A percentile compares a stretch with the other conserved stretches of the same genome.
Evolutionary conservation across 2,797 vertebrate genomes (phyloP).

Genomic region (Phoeniculus purpureus): DNA sequence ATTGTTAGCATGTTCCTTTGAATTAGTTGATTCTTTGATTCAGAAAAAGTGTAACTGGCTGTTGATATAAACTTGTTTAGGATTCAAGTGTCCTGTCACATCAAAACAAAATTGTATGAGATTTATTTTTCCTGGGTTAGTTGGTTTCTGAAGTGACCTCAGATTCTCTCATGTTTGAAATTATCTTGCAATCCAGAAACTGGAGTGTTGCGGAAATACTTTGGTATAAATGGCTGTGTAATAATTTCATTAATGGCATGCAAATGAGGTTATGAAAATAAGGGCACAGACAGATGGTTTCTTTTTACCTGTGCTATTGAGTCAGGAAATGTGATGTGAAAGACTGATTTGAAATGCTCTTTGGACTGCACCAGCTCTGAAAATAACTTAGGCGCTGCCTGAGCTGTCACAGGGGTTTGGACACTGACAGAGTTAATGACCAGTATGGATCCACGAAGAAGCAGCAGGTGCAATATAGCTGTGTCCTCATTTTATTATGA

Average conservation of each 20-base stretch:
- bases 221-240: constrained; percentile 33
- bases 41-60: not conserved
- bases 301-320: constrained; percentile 36
- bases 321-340: constrained; percentile 26
- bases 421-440: not conserved
- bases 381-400: not conserved
- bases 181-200: not conserved
- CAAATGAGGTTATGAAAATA: constrained; percentile 55
- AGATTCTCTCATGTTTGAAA: constrained; percentile 20
- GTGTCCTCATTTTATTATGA: not conserved
- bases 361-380: not conserved
- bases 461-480: not conserved
- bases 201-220: constrained; percentile 22
- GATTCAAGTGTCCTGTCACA: constrained; percentile 39
- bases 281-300: constrained; percentile 56
- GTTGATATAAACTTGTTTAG: constrained; percentile 4
- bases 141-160: constrained; percentile 67
- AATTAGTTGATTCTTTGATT: constrained; percentile 15
- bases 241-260: constrained; percentile 65
- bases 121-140: not conserved
- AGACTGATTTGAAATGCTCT: constrained; percentile 34
- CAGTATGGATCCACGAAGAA: not conserved
- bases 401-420: not conserved
- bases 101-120: not conserved
- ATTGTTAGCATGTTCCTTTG: constrained; percentile 26